Evolutionary conservation across 2,113 vertebrate species (phyloP), one percentile per base, ranked within the genome.

Genomic region (Geococcyx californianus): DNA sequence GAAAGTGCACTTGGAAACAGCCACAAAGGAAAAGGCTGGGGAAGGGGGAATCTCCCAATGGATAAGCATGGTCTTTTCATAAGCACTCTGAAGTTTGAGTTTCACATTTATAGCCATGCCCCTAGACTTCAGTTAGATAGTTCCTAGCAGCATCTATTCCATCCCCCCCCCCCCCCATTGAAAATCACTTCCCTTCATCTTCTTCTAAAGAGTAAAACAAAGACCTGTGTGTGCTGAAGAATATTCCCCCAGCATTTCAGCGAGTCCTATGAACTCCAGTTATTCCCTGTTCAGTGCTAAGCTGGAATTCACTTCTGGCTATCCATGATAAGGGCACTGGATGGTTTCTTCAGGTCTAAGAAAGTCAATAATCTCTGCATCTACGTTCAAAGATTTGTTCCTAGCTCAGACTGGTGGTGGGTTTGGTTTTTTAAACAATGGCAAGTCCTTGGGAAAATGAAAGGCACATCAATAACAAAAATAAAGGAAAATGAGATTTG

Each of bases 161-260:
- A 38, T 73, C 45, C 68, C 68, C 82, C 85, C 82, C 28, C 38
- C 70, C 45, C 68, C 68, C 82, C 85, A 82, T 84, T 91, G 85
- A 83, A 94, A 67, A 93, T 60, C 78, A 91, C 78, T 86, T 74
- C 44, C 87, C 45, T 96, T 94, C 75, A 69, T 80, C 80, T 94
- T 80, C 80, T 94, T 84, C 76, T 64, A 33, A 66, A 90, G 58
- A 47, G 80, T 73, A 87, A 85, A 93, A 79, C 31, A 81, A 76
- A 93, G 60, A 62, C n/a, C 15, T 45, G 58, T 83, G 66, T 36
- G 31, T 89, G 77, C 84, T 72, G 82, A 94, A 84, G 73, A 87
- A 49, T 47, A 93, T 77, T 83, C 63, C 70, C 64, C 59, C 42
- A 87, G 85, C n/a, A 17, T 54, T 88, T 93, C 90, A 79, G 75